Percentiles rank a stretch among this genome's conserved stretches.
Evolutionary conservation across 2,888 invertebrate genomes (phyloP).

Genomic region (Orchesella flavescens): DNA sequence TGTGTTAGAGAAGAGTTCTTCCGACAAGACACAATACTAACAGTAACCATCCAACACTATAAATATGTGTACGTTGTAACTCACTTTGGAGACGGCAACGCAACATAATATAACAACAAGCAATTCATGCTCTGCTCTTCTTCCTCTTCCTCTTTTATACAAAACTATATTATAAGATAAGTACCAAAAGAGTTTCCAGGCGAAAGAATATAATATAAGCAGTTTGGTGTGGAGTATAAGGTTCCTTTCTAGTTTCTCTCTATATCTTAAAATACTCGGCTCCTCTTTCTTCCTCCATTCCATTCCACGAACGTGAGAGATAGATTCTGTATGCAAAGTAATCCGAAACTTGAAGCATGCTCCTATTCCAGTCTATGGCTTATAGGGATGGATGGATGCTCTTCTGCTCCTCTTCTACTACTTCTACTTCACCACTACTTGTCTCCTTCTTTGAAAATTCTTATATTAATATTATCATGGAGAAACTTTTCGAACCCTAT

Average conservation of each 20-base stretch:
- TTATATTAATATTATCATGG: constrained; percentile 18
- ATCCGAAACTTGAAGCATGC: constrained; percentile 21
- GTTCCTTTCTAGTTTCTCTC: not conserved
- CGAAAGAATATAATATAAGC: not conserved
- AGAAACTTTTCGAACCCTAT: not conserved
- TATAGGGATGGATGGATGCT: not conserved
- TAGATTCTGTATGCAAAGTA: constrained; percentile 42
- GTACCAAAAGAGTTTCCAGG: not conserved
- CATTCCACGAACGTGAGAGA: not conserved
- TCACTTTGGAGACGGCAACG: constrained; percentile 19
- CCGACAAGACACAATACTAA: not conserved
- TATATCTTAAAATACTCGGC: not conserved
- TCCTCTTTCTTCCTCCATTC: not conserved
- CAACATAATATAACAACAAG: too few species aligned
- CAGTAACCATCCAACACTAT: not conserved
- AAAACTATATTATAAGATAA: not conserved
- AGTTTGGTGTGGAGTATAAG: too few species aligned
- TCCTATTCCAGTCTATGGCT: not conserved
- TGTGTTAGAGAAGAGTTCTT: not conserved
- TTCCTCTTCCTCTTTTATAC: not conserved
- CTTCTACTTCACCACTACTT: not conserved
- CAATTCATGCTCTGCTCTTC: constrained; percentile 23
- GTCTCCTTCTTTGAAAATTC: constrained; percentile 23
- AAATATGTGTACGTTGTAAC: not conserved
- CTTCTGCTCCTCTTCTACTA: not conserved